Conservation (phyloP, 2,888 invertebrate genomes). For the Idaea aversata region DNA sequence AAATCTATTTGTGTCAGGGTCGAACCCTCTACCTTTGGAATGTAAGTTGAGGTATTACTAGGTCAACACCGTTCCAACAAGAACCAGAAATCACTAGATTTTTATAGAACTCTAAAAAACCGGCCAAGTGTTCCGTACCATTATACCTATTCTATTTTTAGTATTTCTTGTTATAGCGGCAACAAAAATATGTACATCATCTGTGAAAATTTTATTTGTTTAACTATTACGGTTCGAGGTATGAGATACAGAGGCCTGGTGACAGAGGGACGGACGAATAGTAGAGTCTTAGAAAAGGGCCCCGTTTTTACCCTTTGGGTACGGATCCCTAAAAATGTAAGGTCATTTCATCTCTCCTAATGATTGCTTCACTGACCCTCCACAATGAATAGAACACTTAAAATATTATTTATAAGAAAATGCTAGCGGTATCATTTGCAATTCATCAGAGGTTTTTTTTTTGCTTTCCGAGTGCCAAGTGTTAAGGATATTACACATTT, state of each 20-base stretch:
- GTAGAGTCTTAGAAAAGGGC: no score
- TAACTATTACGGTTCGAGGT: no score
- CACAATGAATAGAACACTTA: slow-evolving; percentile 35
- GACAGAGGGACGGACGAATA: no score
- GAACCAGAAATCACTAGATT: not conserved
- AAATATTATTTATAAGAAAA: slow-evolving; percentile 42
- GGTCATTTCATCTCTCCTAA: slow-evolving; percentile 22
- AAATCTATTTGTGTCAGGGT: no score
- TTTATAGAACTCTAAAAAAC: not conserved
- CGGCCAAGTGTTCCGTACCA: no score
- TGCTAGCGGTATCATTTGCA: slow-evolving; percentile 47
- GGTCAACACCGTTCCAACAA: no score
- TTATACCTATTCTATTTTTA: not conserved
- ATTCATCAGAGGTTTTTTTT: slow-evolving; percentile 50
- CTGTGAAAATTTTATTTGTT: no score
- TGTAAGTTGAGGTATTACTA: no score
- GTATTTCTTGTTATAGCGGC: not conserved
- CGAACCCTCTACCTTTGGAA: no score
- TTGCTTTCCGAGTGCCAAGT: slow-evolving; percentile 43
- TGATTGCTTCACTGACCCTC: slow-evolving; percentile 32
- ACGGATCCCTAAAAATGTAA: slow-evolving; percentile 25
- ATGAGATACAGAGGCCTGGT: slow-evolving; percentile 19
- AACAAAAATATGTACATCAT: not conserved
- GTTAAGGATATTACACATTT: slow-evolving; percentile 11
- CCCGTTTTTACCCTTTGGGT: slow-evolving; percentile 21